Base-by-base conservation (phyloP, 2,797 vertebrate species). In the Luscinia luscinia region DNA sequence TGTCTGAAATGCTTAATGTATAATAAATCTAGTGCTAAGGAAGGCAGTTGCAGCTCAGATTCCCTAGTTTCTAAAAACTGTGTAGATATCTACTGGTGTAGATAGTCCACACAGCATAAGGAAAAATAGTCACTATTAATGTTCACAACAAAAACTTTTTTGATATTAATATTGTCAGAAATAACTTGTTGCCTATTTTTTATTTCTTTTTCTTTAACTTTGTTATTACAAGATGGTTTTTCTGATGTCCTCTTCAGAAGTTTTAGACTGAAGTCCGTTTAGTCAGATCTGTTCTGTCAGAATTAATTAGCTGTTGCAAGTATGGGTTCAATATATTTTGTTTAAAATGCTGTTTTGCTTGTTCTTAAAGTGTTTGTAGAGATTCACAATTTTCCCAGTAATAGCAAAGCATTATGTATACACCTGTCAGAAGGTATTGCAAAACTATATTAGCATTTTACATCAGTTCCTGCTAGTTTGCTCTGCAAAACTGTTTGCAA, bases 61-160 rank as follows among this genome's bases (percentile, higher is more conserved):
- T 87, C 27, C 11, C 48, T 49, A 14, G 22, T 51, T 93, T 78
- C 30, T 62, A 54, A 41, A 38, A 83, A 28, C 28, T n/a, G 2
- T 34, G 34, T 34, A 34, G 34, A 34, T 34, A 34, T 34, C 34
- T 34, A 34, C 34, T 34, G 15, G 15, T 52, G 64, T 38, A 78
- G 30, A 15, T 41, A 64, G 28, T 15, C 40, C 21, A 24, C 0
- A 0, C 4, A 81, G 23, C 4, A 2, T 41, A 41, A 69, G 0
- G 0, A 69, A 85, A 78, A 78, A 46, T 15, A 15, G 40, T 38
- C 12, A 19, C n/a, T 43, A 1, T 32, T 87, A 26, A 54, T 22
- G 9, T 81, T 32, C 8, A 16, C 30, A 59, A 12, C 0, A 5
- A 27, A 58, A 66, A 17, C 9, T 16, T 81, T 3, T n/a, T 64